These are phyloP conservation scores for Murina feae DNA, from an alignment of 2,113 vertebrate genomes.

Conservation along the genomic window DNA sequence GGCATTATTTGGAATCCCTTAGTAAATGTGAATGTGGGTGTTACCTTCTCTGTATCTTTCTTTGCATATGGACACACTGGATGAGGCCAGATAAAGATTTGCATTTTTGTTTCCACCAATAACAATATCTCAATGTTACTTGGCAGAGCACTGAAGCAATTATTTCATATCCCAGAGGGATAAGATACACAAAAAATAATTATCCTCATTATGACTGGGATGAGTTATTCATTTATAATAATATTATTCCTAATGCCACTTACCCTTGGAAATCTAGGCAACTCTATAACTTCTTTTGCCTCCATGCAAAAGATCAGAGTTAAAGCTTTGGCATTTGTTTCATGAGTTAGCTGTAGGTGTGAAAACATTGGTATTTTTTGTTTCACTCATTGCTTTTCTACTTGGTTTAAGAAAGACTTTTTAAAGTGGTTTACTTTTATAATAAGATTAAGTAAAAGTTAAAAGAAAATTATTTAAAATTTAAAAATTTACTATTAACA, in stretches of 20 bases:
- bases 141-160: constrained; percentile 69
- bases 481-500: not conserved
- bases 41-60: constrained; percentile 77
- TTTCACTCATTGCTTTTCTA: not conserved
- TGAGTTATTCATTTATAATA: constrained; percentile 68
- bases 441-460: not conserved
- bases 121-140: constrained; percentile 76
- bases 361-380: not conserved
- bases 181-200: constrained; percentile 78
- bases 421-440: not conserved
- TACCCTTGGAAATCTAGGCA: not conserved
- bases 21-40: constrained; percentile 75
- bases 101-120: constrained; percentile 74
- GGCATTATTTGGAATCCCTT: constrained; percentile 78
- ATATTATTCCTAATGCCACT: constrained; percentile 58
- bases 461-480: not conserved
- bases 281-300: not conserved
- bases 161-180: constrained; percentile 77
- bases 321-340: not conserved
- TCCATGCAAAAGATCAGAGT: not conserved
- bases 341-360: not conserved
- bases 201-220: constrained; percentile 75
- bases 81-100: constrained; percentile 77
- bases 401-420: constrained; percentile 19
- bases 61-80: constrained; percentile 67